Evolutionary conservation across 2,113 vertebrate genomes (phyloP).

Genomic region (Caranx ignobilis): DNA sequence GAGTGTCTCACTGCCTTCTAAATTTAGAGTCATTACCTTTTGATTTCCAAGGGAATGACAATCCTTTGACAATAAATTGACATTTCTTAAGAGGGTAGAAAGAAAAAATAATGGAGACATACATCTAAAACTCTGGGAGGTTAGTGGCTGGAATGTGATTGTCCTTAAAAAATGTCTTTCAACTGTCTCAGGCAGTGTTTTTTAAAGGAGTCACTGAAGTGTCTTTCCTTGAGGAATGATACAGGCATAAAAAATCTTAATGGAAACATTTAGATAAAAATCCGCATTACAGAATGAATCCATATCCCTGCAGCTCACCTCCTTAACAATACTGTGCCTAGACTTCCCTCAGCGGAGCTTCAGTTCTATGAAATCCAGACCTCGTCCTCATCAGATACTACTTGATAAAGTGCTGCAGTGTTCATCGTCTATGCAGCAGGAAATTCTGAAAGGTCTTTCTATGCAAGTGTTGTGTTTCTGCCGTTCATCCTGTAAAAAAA

Average conservation of each 20-base stretch:
- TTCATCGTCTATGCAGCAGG: slow-evolving; percentile 54
- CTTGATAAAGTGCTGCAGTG: slow-evolving; percentile 50
- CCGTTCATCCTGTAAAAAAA: slow-evolving; percentile 2
- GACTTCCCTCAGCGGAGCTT: slow-evolving; percentile 12
- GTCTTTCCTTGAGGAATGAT: slow-evolving; percentile 6
- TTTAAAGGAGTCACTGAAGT: neutral
- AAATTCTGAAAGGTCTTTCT: slow-evolving; percentile 61
- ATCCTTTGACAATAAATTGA: neutral
- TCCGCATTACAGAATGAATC: slow-evolving; percentile 14
- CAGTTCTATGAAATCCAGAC: slow-evolving; percentile 15
- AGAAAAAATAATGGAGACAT: neutral
- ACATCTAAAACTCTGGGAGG: neutral
- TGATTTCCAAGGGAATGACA: slow-evolving; percentile 12
- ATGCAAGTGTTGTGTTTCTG: slow-evolving; percentile 74
- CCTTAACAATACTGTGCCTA: slow-evolving; percentile 49
- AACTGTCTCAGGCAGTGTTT: slow-evolving; percentile 3
- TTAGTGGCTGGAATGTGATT: neutral
- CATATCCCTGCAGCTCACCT: slow-evolving; percentile 22
- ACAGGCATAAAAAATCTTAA: neutral
- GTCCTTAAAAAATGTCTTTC: slow-evolving; percentile 11
- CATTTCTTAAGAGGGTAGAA: neutral
- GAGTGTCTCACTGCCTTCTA: neutral
- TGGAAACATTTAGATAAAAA: neutral
- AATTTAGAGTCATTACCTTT: neutral
- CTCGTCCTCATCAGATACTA: slow-evolving; percentile 28